Conservation (phyloP, 2,888 invertebrate genomes). For the Lycaena phlaeas region DNA sequence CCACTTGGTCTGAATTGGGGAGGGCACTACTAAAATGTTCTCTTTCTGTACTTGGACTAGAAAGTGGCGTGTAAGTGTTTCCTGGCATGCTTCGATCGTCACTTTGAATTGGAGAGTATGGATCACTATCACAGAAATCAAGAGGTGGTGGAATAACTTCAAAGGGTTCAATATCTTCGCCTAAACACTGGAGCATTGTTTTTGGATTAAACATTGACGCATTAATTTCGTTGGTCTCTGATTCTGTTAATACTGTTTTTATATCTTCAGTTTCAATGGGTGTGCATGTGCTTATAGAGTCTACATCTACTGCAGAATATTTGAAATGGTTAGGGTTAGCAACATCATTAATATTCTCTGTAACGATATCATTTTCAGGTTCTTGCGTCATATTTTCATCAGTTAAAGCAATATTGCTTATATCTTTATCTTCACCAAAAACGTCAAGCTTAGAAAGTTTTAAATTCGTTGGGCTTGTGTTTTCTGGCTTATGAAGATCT, state of each 20-base stretch:
- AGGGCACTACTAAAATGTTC: too few species aligned
- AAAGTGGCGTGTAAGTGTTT: slow-evolving; percentile 15
- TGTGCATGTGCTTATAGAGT: background rate
- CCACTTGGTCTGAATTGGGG: too few species aligned
- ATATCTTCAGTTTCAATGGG: background rate
- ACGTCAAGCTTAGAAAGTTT: too few species aligned
- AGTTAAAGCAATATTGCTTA: too few species aligned
- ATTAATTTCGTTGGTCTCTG: slow-evolving; percentile 31
- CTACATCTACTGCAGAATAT: background rate
- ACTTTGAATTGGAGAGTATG: slow-evolving; percentile 13
- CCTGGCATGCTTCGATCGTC: background rate
- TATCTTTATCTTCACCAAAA: too few species aligned
- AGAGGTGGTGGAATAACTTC: slow-evolving; percentile 45
- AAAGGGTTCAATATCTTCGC: slow-evolving; percentile 21
- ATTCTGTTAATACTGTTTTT: slow-evolving; percentile 10
- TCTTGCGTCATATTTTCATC: too few species aligned
- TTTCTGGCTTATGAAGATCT: slow-evolving; percentile 35
- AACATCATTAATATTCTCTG: too few species aligned
- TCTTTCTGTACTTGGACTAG: slow-evolving; percentile 11
- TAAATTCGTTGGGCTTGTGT: too few species aligned
- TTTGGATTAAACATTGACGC: slow-evolving; percentile 50
- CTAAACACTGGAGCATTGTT: slow-evolving; percentile 38
- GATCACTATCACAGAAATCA: slow-evolving; percentile 34
- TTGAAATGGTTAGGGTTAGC: background rate
- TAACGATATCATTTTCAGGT: too few species aligned